phyloP scores from a whole-genome alignment of 2,113 vertebrate species.

The Alces alces region DNA sequence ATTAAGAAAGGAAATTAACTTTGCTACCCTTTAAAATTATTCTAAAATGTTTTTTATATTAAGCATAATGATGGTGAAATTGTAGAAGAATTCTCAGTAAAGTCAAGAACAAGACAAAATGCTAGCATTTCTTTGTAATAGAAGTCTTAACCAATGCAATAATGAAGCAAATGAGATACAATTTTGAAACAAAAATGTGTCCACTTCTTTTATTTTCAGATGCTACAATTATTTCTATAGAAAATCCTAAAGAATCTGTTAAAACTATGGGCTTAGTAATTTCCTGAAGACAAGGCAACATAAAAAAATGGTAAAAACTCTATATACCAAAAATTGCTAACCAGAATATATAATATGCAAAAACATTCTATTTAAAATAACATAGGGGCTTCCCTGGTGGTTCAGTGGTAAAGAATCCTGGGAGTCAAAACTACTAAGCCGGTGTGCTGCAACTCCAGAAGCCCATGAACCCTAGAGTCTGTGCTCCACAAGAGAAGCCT shows the following conservation, averaged over 20 bases:
- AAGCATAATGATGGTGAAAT: not conserved
- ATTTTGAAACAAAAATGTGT: not conserved
- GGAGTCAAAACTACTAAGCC: not conserved
- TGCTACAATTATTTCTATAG: not conserved
- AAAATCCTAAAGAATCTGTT: not conserved
- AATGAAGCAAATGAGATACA: not conserved
- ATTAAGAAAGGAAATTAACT: not conserved
- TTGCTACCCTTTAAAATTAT: not conserved
- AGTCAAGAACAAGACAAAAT: not conserved
- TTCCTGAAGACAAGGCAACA: not conserved
- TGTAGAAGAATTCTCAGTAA: not conserved
- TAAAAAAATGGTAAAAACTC: not conserved
- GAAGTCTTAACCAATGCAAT: not conserved
- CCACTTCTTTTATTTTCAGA: not conserved
- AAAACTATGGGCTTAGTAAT: not conserved
- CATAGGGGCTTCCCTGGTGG: not conserved
- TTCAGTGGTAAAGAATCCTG: not conserved
- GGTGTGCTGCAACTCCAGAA: not conserved
- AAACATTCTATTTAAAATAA: not conserved
- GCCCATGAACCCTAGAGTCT: not conserved
- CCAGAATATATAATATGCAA: not conserved
- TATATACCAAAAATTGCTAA: not conserved
- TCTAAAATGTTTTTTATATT: not conserved
- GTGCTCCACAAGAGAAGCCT: not conserved
- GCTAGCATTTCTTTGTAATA: not conserved